Evolutionary conservation across 2,113 vertebrate genomes (phyloP), one percentile per base, ranked within the genome.

Genomic region (Hepsetus odoe): DNA sequence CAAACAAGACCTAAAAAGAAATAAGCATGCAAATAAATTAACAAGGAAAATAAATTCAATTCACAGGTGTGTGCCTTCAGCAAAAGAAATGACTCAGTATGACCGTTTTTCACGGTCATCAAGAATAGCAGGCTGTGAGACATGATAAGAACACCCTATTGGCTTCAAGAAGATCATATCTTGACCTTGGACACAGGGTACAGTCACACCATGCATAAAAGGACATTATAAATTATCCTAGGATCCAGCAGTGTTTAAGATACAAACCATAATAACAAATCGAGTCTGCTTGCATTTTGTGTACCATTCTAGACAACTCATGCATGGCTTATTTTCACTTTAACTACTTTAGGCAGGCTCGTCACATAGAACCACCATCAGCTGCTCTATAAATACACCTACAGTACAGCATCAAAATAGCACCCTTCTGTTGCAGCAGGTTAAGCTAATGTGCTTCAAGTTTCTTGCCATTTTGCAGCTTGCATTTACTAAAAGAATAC

Each of bases 401-500:
- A 51, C 24, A 67, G 66, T 46, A 33, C 51, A 33, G n/a, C 14
- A 67, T 81, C 24, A 72, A 79, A 81, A 84, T 84, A 81, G 71
- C 65, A 42, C 24, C 24, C 33, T 64, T 22, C n/a, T 38, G 46
- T 33, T 55, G 24, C 22, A 18, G 14, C 13, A 20, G 38, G 30
- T 70, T 53, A 68, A 64, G 53, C 59, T 64, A 8, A n/a, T 53
- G 24, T 24, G 26, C 75, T 64, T 28, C 20, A 22, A 30, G 56
- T 49, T 22, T 65, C 61, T 65, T 13, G 42, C 18, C 9, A 51
- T 56, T 74, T 26, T 62, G 70, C 64, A 66, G 55, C 35, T 62
- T 20, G 16, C 65, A 26, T 56, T 67, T 72, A 42, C 32, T n/a
- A 73, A 56, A 58, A 56, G 59, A 33, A 67, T 40, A 2, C 30